Evolutionary conservation across 1,140 invertebrate genomes (phyloP).

Genomic region (Brachystomella parvula): DNA sequence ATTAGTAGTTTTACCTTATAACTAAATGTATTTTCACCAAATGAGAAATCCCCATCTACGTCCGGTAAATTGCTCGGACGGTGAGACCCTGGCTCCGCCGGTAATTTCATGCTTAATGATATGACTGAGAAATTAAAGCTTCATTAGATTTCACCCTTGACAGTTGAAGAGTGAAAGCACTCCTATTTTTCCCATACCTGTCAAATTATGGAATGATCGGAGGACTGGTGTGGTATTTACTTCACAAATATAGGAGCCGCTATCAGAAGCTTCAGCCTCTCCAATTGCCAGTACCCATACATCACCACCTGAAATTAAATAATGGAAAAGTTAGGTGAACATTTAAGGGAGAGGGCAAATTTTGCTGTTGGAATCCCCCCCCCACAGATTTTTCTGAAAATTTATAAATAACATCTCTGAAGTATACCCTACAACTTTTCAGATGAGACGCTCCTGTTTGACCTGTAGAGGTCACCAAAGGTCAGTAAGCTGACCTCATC

Average conservation of each 20-base stretch:
- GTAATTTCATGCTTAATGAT: conserved; percentile 35
- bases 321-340: not conserved
- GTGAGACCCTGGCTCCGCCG: conserved; percentile 2
- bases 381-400: too few species aligned
- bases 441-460: not conserved
- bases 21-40: conserved; percentile 21
- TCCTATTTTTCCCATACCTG: conserved; percentile 46
- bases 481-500: too few species aligned
- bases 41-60: conserved; percentile 20
- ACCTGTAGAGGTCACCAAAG: not conserved
- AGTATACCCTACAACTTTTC: too few species aligned
- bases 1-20: conserved; percentile 25
- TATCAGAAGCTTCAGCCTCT: conserved; percentile 56
- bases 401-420: too few species aligned
- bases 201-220: conserved; percentile 63
- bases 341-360: not conserved
- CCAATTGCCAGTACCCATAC: conserved; percentile 76
- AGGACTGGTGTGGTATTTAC: conserved; percentile 69
- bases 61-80: not conserved
- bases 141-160: not conserved
- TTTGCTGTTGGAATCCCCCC: not conserved
- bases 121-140: conserved; percentile 46
- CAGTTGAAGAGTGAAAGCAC: not conserved
- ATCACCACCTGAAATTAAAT: conserved; percentile 53
- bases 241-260: conserved; percentile 71